These are phyloP conservation scores for Dendropsophus ebraccatus DNA, from an alignment of 2,113 vertebrate genomes.

Conservation along the genomic window DNA sequence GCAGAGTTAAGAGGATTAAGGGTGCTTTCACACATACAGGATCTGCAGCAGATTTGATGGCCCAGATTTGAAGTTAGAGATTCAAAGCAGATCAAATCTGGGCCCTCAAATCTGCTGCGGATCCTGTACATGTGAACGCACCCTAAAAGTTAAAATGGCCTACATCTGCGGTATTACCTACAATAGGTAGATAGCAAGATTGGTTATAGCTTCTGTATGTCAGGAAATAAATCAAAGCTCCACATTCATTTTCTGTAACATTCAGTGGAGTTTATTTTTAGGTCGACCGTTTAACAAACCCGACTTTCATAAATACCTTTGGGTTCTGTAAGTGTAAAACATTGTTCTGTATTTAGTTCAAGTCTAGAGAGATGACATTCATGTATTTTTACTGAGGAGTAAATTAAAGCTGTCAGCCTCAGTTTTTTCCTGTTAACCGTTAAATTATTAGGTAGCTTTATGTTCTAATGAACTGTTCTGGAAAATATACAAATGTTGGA, in stretches of 20 bases:
- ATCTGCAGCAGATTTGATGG: too few relatives aligned
- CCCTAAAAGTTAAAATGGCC: too few relatives aligned
- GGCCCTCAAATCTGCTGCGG: too few relatives aligned
- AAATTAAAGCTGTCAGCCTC: slow-evolving; percentile 34
- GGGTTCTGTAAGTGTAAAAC: slow-evolving; percentile 42
- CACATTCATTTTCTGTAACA: not conserved
- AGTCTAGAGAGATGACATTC: slow-evolving; percentile 35
- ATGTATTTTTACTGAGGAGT: slow-evolving; percentile 46
- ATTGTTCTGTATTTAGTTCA: slow-evolving; percentile 24
- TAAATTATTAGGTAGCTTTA: slow-evolving; percentile 45
- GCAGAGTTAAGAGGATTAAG: too few relatives aligned
- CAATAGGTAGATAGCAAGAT: not conserved
- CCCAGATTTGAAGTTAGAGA: too few relatives aligned
- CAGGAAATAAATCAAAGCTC: not conserved
- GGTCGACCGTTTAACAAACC: not conserved
- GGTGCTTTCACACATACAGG: too few relatives aligned
- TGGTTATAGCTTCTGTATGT: not conserved
- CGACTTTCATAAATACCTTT: slow-evolving; percentile 18
- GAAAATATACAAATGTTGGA: not conserved
- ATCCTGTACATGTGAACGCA: too few relatives aligned
- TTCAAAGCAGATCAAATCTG: too few relatives aligned
- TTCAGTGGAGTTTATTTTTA: not conserved
- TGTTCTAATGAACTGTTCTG: slow-evolving; percentile 7
- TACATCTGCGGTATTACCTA: not conserved
- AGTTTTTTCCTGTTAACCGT: slow-evolving; percentile 21